Base-by-base conservation (phyloP, 2,113 vertebrate genomes). In the Chloropsis hardwickii region DNA sequence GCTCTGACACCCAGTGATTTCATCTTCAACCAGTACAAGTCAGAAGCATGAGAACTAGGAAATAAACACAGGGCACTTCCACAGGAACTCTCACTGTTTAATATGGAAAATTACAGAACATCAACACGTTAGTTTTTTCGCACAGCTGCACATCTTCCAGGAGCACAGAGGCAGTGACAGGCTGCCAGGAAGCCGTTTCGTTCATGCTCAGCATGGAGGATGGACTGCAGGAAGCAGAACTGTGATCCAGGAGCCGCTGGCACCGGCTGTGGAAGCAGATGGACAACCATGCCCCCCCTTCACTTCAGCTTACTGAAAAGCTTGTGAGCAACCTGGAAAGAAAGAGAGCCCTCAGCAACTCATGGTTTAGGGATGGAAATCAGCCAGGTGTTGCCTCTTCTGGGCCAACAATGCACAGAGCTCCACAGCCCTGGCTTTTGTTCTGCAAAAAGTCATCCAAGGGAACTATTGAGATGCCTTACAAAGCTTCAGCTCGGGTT, bases 221-320 rank as follows among this genome's bases (percentile, higher is more conserved):
- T 31, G 73, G 83, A 66, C 5, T 48, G 79, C 20, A 24, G 48
- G 80, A 88, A 81, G 42, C 62, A 56, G 84, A 11, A 44, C 76
- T 14, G 64, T 33, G 82, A 77, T 37, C 79, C 80, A 69, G 70
- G 73, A 77, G 58, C 60, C 1, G 1, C 72, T 27, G 3, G 18
- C 35, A 66, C 10, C 0, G 2, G 11, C 21, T 14, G 29, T 21
- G 44, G 90, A 95, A 93, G 71, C 62, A 67, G 88, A 65, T 19
- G 88, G 61, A 77, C 18, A 54, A 44, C 67, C 22, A 33, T 0
- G 1, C 37, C 39, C 1, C 3, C 3, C 6, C 45, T 93, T 98
- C 96, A 98, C 89, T 98, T 98, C 96, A 98, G 86, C 78, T 92
- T 98, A 70, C 82, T 97, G 23, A 98, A 98, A 56, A 98, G 97